Evolutionary conservation across 2,888 invertebrate species (phyloP).

Genomic region (Drosophila pseudotakahashii): DNA sequence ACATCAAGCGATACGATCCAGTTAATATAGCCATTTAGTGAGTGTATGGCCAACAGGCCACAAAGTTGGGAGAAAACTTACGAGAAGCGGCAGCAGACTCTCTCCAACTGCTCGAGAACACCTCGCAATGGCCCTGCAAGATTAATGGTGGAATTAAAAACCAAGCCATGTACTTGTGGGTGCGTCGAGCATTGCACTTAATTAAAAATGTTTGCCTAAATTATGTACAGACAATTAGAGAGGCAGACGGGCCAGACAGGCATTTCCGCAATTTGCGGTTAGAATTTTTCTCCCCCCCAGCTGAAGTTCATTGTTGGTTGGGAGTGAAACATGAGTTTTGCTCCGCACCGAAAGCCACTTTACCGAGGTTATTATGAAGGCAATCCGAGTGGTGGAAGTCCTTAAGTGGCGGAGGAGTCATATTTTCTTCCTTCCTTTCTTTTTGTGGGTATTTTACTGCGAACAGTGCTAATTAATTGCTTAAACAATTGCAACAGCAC

Average conservation of each 20-base stretch:
- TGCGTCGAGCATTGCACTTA: conserved; percentile 51
- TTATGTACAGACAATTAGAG: conserved; percentile 65
- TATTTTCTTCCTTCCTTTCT: conserved; percentile 18
- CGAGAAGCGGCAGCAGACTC: conserved; percentile 40
- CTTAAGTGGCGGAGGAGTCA: conserved; percentile 38
- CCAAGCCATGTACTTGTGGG: conserved; percentile 25
- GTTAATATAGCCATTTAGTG: conserved; percentile 5
- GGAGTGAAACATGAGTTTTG: conserved; percentile 26
- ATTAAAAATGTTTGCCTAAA: conserved; percentile 68
- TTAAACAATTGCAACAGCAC: conserved; percentile 66
- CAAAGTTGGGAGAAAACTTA: conserved; percentile 21
- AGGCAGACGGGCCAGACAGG: conserved; percentile 50
- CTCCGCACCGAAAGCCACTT: conserved; percentile 3
- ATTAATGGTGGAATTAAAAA: conserved; percentile 55
- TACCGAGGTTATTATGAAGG: conserved; percentile 16
- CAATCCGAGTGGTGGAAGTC: conserved; percentile 20
- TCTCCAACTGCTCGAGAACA: conserved; percentile 32
- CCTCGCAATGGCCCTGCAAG: conserved; percentile 38
- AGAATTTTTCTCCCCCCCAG: conserved; percentile 15
- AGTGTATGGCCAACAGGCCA: background rate
- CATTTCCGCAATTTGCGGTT: conserved; percentile 47
- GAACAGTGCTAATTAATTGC: conserved; percentile 75
- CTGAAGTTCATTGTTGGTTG: conserved; percentile 30
- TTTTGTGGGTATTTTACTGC: conserved; percentile 46
- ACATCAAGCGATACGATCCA: background rate